These are phyloP conservation scores for Enteromius afrohamiltoni DNA, from an alignment of 2,797 vertebrate genomes.

Conservation along the genomic window DNA sequence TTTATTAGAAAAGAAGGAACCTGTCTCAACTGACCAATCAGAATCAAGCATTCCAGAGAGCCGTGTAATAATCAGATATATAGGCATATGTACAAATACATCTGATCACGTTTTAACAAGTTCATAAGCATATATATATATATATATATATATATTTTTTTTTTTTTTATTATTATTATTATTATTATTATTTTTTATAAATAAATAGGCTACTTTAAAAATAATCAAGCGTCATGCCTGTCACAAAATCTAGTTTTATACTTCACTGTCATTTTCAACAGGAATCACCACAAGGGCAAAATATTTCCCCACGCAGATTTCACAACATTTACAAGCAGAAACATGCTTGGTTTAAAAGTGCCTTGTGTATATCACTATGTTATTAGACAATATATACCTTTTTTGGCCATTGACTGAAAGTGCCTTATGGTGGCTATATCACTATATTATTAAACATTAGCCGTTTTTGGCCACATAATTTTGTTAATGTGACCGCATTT, in stretches of 20 bases:
- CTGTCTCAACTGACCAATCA: no score
- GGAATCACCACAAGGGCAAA: neutral
- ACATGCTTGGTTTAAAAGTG: neutral
- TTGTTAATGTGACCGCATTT: neutral
- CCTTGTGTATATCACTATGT: no score
- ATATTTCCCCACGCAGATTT: neutral
- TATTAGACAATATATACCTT: no score
- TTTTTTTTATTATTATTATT: no score
- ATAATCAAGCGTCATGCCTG: neutral
- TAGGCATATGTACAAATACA: neutral
- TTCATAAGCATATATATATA: neutral
- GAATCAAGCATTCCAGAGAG: no score
- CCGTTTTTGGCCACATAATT: neutral
- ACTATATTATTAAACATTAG: neutral
- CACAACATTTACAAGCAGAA: neutral
- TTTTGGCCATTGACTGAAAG: neutral
- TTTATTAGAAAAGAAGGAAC: no score
- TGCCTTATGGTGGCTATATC: neutral
- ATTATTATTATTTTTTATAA: neutral
- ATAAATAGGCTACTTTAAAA: neutral
- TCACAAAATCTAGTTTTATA: neutral
- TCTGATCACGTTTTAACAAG: neutral
- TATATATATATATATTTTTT: no score
- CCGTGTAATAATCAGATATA: neutral
- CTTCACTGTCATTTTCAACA: neutral